A percentile compares a stretch with the other conserved stretches of the same genome.
These are phyloP conservation scores for Cephus sareptanus DNA, from an alignment of 2,888 invertebrate species.

Conservation along the genomic window DNA sequence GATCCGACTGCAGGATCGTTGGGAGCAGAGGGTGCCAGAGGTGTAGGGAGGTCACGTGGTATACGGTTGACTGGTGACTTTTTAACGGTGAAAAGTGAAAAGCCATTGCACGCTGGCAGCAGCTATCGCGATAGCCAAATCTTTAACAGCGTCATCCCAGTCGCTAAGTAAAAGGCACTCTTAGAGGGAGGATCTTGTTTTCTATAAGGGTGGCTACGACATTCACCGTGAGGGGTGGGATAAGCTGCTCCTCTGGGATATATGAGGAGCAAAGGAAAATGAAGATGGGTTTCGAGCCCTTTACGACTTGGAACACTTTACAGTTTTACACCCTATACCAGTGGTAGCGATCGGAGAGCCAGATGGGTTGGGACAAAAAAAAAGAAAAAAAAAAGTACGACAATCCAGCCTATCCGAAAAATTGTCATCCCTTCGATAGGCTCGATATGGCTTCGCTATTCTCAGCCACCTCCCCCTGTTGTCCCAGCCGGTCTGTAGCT, in stretches of 20 bases:
- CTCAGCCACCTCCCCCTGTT: too few relatives aligned
- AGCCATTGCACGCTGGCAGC: not conserved
- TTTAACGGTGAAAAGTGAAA: not conserved
- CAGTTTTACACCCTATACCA: conserved; percentile 15
- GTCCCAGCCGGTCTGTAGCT: too few relatives aligned
- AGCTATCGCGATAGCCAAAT: not conserved
- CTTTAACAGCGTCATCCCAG: not conserved
- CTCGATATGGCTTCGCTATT: not conserved
- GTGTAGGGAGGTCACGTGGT: too few relatives aligned
- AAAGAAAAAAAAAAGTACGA: conserved; percentile 1
- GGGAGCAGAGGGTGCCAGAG: not conserved
- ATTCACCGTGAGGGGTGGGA: not conserved
- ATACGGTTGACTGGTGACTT: not conserved
- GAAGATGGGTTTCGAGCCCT: conserved; percentile 10
- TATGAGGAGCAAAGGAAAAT: not conserved
- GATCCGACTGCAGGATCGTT: not conserved
- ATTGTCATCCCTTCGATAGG: not conserved
- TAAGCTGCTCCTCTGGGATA: not conserved
- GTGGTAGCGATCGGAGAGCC: not conserved
- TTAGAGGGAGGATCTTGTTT: not conserved
- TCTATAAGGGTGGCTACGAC: not conserved
- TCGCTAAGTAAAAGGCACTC: not conserved
- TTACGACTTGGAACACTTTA: conserved; percentile 23
- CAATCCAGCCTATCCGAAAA: not conserved
- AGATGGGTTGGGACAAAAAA: not conserved